Base-by-base conservation (phyloP, 2,113 vertebrate species). In the Nothoprocta pentlandii region DNA sequence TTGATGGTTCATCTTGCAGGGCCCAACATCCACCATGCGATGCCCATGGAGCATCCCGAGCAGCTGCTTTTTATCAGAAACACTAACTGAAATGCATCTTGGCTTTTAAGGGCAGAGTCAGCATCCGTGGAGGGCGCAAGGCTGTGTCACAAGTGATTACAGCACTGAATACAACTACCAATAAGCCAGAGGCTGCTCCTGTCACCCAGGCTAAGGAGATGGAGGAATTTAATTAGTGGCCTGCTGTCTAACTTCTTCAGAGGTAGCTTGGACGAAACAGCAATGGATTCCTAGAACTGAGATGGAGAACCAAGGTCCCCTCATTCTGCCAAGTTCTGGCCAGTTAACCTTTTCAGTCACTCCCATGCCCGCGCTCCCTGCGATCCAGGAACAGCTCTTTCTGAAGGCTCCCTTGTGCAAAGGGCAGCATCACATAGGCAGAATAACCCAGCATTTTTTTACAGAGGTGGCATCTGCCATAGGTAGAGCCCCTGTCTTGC, bases 111-210 rank as follows among this genome's bases (percentile, higher is more conserved):
- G 56, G 42, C 42, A 75, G 36, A 83, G 7, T 28, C 47, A 75
- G 47, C 39, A 44, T 25, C 22, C 42, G 10, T 34, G 56, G 80
- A 26, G 78, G 34, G 42, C 64, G 22, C 9, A 25, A 42, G 64
- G 56, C 56, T 90, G 64, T 75, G 80, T 86, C 88, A 93, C 9
- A 67, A 78, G 56, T 28, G 47, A 20, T 79, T 90, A 85, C 23
- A 68, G 28, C 1, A 1, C 20, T 79, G 56, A 32, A 25, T 91
- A 85, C 71, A 85, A 9, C 2, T 11, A 61, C 68, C 34, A 75
- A 21, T 10, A 75, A 87, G 62, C 42, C 28, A 1, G 5, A 75
- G 47, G 44, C 53, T 94, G 36, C 25, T 94, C 44, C 69, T 84
- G 39, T 86, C 58, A 88, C 66, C 66, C 34, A 28, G 53, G 30